Conservation (phyloP, 2,797 vertebrate species). For the Peromyscus eremicus region DNA sequence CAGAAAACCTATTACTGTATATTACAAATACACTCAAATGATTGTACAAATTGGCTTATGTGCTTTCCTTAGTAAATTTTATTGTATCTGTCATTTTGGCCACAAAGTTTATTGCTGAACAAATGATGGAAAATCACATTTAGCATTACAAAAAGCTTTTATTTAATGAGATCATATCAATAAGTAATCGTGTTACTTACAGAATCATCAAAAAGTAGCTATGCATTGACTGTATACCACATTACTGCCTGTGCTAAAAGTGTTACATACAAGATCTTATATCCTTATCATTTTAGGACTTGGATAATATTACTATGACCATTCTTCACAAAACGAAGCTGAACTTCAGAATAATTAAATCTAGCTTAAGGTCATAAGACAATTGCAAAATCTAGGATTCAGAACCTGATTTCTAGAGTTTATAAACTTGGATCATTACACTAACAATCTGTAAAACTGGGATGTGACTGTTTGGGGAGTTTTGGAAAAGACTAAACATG, state of each 20-base stretch:
- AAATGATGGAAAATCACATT: conserved; percentile 27
- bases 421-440: conserved; percentile 49
- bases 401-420: conserved; percentile 29
- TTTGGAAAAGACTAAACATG: background rate
- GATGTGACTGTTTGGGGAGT: background rate
- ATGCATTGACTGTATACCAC: background rate
- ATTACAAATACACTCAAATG: background rate
- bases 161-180: conserved; percentile 33
- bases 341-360: conserved; percentile 1
- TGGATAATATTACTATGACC: background rate
- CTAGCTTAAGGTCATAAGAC: background rate
- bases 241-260: background rate
- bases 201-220: conserved; percentile 45
- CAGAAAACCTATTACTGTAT: background rate
- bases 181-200: conserved; percentile 20
- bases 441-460: background rate
- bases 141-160: conserved; percentile 16
- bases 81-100: conserved; percentile 6
- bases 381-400: background rate
- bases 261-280: background rate
- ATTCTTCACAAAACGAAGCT: background rate
- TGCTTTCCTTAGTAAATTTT: conserved; percentile 43
- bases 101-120: conserved; percentile 42
- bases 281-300: background rate
- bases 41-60: background rate